A percentile compares a stretch with the other conserved stretches of the same genome.
These are phyloP conservation scores for Achatina immaculata DNA, from an alignment of 1,140 invertebrate species.

Conservation along the genomic window DNA sequence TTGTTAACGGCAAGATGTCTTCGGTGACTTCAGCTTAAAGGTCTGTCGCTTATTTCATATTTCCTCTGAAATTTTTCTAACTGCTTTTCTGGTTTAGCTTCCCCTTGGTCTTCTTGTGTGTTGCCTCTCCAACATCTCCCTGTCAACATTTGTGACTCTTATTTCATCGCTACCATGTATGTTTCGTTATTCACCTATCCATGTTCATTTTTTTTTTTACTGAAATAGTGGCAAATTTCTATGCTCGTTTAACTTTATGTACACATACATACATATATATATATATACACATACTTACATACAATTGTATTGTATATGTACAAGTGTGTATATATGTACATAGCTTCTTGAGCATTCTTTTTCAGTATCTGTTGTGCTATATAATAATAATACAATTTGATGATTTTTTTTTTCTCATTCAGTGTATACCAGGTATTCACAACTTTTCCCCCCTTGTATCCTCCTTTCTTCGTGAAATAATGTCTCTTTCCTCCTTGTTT, in stretches of 20 bases:
- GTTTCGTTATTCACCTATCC: not conserved
- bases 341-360: not conserved
- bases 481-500: conserved; percentile 28
- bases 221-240: not conserved
- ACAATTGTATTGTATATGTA: conserved; percentile 3
- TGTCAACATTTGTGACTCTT: too few relatives aligned
- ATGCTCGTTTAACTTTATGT: not conserved
- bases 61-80: too few relatives aligned
- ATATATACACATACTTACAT: conserved; percentile 5
- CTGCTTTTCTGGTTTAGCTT: too few relatives aligned
- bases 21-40: too few relatives aligned
- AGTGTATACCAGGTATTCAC: conserved; percentile 1
- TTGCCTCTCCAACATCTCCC: too few relatives aligned
- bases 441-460: not conserved
- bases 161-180: too few relatives aligned
- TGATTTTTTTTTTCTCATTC: conserved; percentile 10
- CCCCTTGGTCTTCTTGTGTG: too few relatives aligned
- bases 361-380: too few relatives aligned
- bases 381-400: too few relatives aligned
- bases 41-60: too few relatives aligned
- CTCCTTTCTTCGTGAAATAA: conserved; percentile 1
- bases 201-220: not conserved
- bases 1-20: too few relatives aligned
- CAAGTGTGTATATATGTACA: not conserved
- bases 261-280: conserved; percentile 19